These are phyloP conservation scores for Drosophila tani DNA, from an alignment of 1,140 invertebrate species.

Conservation along the genomic window DNA sequence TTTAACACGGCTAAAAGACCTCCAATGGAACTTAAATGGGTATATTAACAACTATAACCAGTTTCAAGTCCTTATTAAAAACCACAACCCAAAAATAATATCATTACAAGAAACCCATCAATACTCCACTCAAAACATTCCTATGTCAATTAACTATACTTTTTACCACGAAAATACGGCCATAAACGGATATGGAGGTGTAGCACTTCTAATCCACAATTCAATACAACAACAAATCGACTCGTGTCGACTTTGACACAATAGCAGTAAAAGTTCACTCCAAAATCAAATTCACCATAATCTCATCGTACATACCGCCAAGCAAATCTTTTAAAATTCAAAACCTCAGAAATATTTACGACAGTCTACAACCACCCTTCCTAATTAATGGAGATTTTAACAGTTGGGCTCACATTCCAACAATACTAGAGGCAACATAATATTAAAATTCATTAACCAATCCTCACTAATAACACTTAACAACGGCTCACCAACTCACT, in stretches of 20 bases:
- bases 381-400: conserved; percentile 48
- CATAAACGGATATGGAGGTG: conserved; percentile 15
- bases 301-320: conserved; percentile 22
- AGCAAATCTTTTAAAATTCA: conserved; percentile 14
- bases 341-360: conserved; percentile 27
- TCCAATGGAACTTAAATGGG: no score
- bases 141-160: conserved; percentile 32
- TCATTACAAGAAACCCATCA: neutral
- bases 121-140: conserved; percentile 16
- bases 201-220: no score
- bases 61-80: conserved; percentile 40
- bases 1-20: no score
- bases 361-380: conserved; percentile 19
- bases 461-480: conserved; percentile 13
- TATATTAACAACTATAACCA: no score
- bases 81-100: neutral
- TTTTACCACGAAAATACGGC: conserved; percentile 25
- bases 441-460: conserved; percentile 13
- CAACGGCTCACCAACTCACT: conserved; percentile 11
- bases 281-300: conserved; percentile 26
- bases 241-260: conserved; percentile 1
- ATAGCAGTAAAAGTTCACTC: conserved; percentile 32
- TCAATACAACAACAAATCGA: conserved; percentile 24
- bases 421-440: conserved; percentile 3
- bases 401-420: conserved; percentile 18